phyloP scores from a whole-genome alignment of 2,888 invertebrate genomes.

The Agriotes lineatus region DNA sequence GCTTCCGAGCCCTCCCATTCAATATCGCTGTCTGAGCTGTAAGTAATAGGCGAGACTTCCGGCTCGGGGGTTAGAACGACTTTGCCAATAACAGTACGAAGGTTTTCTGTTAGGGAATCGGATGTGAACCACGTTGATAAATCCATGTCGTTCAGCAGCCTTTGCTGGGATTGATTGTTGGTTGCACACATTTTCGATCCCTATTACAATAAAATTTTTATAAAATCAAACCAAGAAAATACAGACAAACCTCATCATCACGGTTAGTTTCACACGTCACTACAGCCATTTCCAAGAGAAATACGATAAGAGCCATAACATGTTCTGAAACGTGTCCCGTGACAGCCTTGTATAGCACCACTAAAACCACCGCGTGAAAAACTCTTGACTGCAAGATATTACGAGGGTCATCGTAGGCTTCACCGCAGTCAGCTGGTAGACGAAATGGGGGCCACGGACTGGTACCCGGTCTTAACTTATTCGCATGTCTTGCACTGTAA shows the following conservation, averaged over 20 bases:
- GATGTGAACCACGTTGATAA: slow-evolving; percentile 77
- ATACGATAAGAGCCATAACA: slow-evolving; percentile 87
- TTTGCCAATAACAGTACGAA: slow-evolving; percentile 76
- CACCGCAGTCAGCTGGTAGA: slow-evolving; percentile 74
- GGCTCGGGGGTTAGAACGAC: slow-evolving; percentile 74
- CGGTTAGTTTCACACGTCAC: slow-evolving; percentile 64
- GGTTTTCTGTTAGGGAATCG: slow-evolving; percentile 81
- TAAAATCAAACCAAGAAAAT: slow-evolving; percentile 7
- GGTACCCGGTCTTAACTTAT: slow-evolving; percentile 61
- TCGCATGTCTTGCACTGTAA: slow-evolving; percentile 59
- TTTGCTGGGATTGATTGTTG: slow-evolving; percentile 55
- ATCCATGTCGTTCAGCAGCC: slow-evolving; percentile 69
- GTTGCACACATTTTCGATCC: slow-evolving; percentile 68
- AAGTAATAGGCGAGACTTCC: slow-evolving; percentile 70
- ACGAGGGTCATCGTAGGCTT: slow-evolving; percentile 78
- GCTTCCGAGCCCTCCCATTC: slow-evolving; percentile 82
- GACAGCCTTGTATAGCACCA: slow-evolving; percentile 87
- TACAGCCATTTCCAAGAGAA: slow-evolving; percentile 88
- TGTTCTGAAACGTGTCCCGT: slow-evolving; percentile 86
- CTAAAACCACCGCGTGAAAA: slow-evolving; percentile 82
- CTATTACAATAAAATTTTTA: slow-evolving; percentile 48
- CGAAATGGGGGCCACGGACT: slow-evolving; percentile 85
- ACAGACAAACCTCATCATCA: slow-evolving; percentile 62
- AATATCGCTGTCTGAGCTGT: slow-evolving; percentile 79
- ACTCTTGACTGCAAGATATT: slow-evolving; percentile 72